Percentiles rank a stretch among this genome's conserved stretches.
phyloP scores from a whole-genome alignment of 2,888 invertebrate genomes.

The Cecidostiba fungosa region DNA sequence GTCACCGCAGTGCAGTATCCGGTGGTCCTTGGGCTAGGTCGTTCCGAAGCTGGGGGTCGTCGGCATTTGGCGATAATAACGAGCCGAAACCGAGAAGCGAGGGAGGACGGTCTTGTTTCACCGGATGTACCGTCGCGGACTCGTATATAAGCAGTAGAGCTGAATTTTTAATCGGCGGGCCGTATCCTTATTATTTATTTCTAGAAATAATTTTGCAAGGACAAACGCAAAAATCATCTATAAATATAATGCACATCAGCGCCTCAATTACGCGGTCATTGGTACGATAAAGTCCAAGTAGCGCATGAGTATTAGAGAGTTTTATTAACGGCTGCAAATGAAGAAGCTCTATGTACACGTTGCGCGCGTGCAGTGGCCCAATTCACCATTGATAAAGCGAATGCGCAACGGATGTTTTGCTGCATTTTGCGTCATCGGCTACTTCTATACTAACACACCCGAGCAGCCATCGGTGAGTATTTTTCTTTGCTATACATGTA shows the following conservation, averaged over 20 bases:
- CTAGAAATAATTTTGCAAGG: background rate
- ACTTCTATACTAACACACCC: background rate
- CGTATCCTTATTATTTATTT: slow-evolving; percentile 1
- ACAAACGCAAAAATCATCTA: background rate
- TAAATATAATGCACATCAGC: background rate
- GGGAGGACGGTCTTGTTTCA: background rate
- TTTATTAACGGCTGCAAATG: slow-evolving; percentile 41
- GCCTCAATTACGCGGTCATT: background rate
- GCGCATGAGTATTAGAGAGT: background rate
- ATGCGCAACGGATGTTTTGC: slow-evolving; percentile 18
- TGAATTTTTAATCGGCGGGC: background rate
- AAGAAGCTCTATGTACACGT: background rate
- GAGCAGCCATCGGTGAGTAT: too few species aligned
- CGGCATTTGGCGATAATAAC: background rate
- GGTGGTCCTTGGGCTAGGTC: slow-evolving; percentile 16
- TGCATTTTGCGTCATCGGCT: slow-evolving; percentile 26
- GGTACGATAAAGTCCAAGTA: background rate
- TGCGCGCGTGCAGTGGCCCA: background rate
- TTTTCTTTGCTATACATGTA: background rate
- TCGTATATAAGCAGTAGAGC: background rate
- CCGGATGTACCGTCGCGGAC: background rate
- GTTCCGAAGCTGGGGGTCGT: background rate
- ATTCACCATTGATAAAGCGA: slow-evolving; percentile 41
- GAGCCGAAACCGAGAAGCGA: background rate
- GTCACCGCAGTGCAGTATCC: background rate